Conservation (phyloP, 2,113 vertebrate species). For the Salvelinus fontinalis region DNA sequence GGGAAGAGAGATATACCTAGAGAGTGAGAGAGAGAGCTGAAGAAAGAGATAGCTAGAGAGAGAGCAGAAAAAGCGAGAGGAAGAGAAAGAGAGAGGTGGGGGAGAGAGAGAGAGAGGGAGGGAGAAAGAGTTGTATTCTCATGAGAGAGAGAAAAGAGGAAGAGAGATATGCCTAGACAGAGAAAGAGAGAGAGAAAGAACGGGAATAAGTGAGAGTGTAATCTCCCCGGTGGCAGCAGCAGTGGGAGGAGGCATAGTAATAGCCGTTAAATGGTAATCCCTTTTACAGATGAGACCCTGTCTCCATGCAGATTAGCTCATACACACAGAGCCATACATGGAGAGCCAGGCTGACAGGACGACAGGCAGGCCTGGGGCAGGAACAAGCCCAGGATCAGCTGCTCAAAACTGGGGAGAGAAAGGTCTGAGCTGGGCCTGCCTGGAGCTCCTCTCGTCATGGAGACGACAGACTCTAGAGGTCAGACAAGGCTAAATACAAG, state of each 20-base stretch:
- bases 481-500: too few relatives aligned
- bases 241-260: neutral
- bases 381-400: neutral
- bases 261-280: neutral
- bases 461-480: too few relatives aligned
- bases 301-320: constrained; percentile 7
- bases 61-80: too few relatives aligned
- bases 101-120: too few relatives aligned
- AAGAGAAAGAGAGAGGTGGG: too few relatives aligned
- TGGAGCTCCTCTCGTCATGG: neutral
- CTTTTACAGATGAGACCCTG: neutral
- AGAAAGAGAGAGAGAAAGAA: too few relatives aligned
- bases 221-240: neutral
- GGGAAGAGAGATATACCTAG: too few relatives aligned
- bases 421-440: neutral
- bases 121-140: too few relatives aligned
- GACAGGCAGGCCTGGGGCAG: neutral
- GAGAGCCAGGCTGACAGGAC: neutral
- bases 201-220: neutral
- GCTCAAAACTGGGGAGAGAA: neutral
- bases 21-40: too few relatives aligned
- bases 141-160: too few relatives aligned
- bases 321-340: neutral
- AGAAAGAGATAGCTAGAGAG: too few relatives aligned
- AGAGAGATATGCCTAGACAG: too few relatives aligned